Conservation (phyloP, 2,113 vertebrate species). For the Ranitomeya imitator region DNA sequence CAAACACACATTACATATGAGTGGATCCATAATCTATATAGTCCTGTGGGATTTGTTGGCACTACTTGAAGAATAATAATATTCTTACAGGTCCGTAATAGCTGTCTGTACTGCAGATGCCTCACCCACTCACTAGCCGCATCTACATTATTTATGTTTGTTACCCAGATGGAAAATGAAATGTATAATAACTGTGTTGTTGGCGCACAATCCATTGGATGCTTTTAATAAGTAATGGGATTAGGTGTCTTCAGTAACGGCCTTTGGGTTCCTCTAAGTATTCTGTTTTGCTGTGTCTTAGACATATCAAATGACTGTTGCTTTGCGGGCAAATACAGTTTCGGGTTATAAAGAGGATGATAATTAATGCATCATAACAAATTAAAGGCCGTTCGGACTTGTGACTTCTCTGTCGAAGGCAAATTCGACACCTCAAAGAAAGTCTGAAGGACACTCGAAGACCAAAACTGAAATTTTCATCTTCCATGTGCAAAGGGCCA, state of each 20-base stretch:
- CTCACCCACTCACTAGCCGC: background rate
- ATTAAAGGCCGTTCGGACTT: conserved; percentile 22
- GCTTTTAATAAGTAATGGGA: conserved; percentile 47
- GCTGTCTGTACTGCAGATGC: background rate
- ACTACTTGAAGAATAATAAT: background rate
- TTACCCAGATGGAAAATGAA: conserved; percentile 46
- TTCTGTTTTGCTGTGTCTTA: conserved; percentile 40
- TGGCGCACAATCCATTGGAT: conserved; percentile 31
- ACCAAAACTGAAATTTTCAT: background rate
- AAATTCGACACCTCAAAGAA: conserved; percentile 20
- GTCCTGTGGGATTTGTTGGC: background rate
- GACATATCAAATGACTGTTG: conserved; percentile 31
- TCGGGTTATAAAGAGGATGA: conserved; percentile 37
- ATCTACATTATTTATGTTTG: conserved; percentile 47
- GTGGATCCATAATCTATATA: background rate
- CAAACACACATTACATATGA: background rate
- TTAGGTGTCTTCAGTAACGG: conserved; percentile 33
- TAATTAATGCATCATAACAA: conserved; percentile 17
- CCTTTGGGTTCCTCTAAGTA: conserved; percentile 30
- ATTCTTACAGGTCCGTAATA: background rate
- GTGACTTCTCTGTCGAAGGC: background rate
- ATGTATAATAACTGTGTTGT: conserved; percentile 41
- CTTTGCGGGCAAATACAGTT: conserved; percentile 45
- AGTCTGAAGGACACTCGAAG: background rate
- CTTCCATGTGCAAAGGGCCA: background rate